Conservation (phyloP, 2,888 invertebrate species). For the Labia minor region DNA sequence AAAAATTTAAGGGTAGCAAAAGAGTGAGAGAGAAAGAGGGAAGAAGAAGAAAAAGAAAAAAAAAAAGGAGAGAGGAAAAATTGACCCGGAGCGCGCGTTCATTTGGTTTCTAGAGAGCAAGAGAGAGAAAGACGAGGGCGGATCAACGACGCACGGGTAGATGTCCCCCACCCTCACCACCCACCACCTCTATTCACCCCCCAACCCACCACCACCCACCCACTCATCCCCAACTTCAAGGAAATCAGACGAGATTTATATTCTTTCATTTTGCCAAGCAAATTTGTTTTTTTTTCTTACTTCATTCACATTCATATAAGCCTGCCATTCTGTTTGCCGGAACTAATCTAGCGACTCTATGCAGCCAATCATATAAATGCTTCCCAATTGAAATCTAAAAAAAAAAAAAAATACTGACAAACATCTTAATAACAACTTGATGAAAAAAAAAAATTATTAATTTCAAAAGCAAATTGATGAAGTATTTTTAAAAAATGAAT, state of each 20-base stretch:
- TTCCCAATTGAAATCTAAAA: neutral
- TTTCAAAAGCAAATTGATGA: no score
- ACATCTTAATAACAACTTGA: neutral
- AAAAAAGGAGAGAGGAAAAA: no score
- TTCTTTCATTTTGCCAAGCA: slow-evolving; percentile 3
- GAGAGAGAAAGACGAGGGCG: slow-evolving; percentile 32
- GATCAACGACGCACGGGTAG: slow-evolving; percentile 29
- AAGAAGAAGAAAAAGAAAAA: no score
- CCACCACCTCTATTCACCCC: no score
- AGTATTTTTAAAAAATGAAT: no score
- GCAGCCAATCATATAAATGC: neutral
- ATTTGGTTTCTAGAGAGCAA: slow-evolving; percentile 7
- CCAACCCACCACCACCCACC: no score
- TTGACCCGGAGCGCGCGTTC: neutral
- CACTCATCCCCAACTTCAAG: neutral
- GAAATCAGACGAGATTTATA: neutral
- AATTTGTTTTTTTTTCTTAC: neutral
- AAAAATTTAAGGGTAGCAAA: neutral
- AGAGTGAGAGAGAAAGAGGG: neutral
- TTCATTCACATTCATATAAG: slow-evolving; percentile 5
- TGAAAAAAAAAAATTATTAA: neutral
- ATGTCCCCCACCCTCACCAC: no score
- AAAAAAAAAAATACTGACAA: neutral
- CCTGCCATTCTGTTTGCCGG: neutral
- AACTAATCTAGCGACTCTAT: neutral